phyloP scores from a whole-genome alignment of 2,888 invertebrate species.

The Ommatoiulus sabulosus region DNA sequence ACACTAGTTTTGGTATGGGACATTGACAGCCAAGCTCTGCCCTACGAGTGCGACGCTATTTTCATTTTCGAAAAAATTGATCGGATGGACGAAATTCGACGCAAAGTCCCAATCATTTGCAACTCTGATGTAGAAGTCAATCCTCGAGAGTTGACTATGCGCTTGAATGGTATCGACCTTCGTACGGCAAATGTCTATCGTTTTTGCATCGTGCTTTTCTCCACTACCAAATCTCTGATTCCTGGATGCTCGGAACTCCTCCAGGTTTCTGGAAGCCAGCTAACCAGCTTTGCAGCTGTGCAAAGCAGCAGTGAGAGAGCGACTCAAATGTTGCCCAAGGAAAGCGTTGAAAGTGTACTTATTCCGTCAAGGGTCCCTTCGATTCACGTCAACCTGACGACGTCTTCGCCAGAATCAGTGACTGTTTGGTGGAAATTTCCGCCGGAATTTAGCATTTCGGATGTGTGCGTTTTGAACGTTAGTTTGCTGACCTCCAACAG shows the following conservation, averaged over 20 bases:
- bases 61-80: conserved; percentile 44
- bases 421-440: conserved; percentile 48
- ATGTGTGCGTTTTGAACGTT: conserved; percentile 20
- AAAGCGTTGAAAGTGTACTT: neutral
- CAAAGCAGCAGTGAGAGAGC: neutral
- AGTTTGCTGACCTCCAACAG: neutral
- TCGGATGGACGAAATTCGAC: neutral
- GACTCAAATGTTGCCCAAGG: too few species aligned
- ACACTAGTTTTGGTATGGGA: conserved; percentile 24
- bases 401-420: conserved; percentile 3
- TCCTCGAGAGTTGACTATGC: conserved; percentile 22
- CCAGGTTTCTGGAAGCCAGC: neutral
- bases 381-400: neutral
- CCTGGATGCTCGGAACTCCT: conserved; percentile 49
- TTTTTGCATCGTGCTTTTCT: conserved; percentile 46
- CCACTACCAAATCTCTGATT: conserved; percentile 29
- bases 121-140: neutral
- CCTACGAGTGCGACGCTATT: conserved; percentile 49
- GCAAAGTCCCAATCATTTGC: neutral
- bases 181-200: neutral
- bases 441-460: neutral
- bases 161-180: neutral
- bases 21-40: neutral
- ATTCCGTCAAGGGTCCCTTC: neutral
- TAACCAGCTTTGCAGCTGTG: neutral